Evolutionary conservation across 2,113 vertebrate genomes (phyloP).

Genomic region (Cheirogaleus medius): DNA sequence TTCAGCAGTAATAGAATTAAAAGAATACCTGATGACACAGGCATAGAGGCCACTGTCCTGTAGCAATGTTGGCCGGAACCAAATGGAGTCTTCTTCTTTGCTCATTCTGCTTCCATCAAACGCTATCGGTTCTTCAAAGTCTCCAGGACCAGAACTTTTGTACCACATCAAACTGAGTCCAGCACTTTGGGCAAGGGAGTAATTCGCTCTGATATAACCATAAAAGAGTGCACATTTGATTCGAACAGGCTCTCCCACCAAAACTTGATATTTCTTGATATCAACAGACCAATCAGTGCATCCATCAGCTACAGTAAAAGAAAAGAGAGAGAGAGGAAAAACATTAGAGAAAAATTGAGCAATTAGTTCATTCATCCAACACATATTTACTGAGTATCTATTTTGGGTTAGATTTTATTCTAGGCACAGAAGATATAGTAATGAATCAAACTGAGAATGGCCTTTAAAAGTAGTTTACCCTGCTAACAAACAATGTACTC

Average conservation of each 20-base stretch:
- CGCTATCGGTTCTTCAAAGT: constrained; percentile 99
- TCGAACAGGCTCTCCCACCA: constrained; percentile 97
- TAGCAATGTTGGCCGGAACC: constrained; percentile 96
- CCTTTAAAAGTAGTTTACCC: not conserved
- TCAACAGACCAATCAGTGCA: constrained; percentile 99
- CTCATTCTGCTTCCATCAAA: constrained; percentile 98
- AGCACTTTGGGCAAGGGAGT: constrained; percentile 95
- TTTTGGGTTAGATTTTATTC: not conserved
- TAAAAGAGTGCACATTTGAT: constrained; percentile 99
- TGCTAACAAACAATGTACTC: not conserved
- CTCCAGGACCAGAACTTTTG: constrained; percentile 96
- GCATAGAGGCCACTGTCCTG: constrained; percentile 98
- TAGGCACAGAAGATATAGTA: not conserved
- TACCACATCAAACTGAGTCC: constrained; percentile 99
- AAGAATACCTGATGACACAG: constrained; percentile 95
- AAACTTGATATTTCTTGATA: constrained; percentile 98
- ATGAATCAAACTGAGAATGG: not conserved
- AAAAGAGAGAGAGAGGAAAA: constrained; percentile 5
- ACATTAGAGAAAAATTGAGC: constrained; percentile 23
- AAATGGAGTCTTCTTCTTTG: constrained; percentile 99
- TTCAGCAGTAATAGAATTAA: constrained; percentile 67
- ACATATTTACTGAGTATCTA: not conserved
- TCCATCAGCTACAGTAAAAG: constrained; percentile 92
- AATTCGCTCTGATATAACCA: constrained; percentile 99
- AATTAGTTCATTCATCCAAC: not conserved